Percentiles rank a stretch among this genome's conserved stretches.
Evolutionary conservation across 2,888 invertebrate species (phyloP).

Genomic region (Cantharis rustica): DNA sequence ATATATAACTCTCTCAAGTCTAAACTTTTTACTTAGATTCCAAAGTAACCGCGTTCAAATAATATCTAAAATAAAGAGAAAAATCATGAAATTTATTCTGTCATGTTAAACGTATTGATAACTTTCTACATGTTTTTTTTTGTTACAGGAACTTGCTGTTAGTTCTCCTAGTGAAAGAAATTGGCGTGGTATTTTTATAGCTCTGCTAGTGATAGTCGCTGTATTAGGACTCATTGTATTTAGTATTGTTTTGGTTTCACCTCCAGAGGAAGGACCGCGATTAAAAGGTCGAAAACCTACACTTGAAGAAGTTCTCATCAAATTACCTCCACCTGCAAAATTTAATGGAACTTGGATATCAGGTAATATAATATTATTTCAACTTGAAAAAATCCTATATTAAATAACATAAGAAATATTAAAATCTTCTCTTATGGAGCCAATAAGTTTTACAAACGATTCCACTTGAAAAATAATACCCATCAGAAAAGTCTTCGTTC

Average conservation of each 20-base stretch:
- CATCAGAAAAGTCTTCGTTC: constrained; percentile 11
- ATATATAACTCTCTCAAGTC: not conserved
- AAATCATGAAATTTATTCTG: not conserved
- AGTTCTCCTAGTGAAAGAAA: constrained; percentile 86
- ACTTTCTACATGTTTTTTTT: constrained; percentile 19
- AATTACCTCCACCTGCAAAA: constrained; percentile 57
- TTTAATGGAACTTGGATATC: constrained; percentile 82
- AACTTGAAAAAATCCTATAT: not conserved
- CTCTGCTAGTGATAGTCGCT: constrained; percentile 85
- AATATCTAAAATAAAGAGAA: not conserved
- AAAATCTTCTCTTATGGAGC: not conserved
- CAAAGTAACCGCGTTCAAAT: not conserved
- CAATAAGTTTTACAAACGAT: not conserved
- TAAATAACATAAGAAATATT: not conserved
- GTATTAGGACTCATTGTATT: constrained; percentile 89
- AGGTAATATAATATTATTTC: constrained; percentile 56
- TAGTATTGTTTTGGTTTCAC: constrained; percentile 89
- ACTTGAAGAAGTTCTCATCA: constrained; percentile 68
- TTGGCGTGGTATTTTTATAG: constrained; percentile 94
- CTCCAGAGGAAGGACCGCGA: constrained; percentile 72
- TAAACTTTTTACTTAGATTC: not conserved
- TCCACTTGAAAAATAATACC: constrained; percentile 6
- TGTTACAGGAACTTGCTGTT: constrained; percentile 83
- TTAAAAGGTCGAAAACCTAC: constrained; percentile 71
- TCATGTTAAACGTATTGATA: not conserved